A percentile compares a stretch with the other conserved stretches of the same genome.
Evolutionary conservation across 2,113 vertebrate genomes (phyloP).

Genomic region (Oncorhynchus nerka): DNA sequence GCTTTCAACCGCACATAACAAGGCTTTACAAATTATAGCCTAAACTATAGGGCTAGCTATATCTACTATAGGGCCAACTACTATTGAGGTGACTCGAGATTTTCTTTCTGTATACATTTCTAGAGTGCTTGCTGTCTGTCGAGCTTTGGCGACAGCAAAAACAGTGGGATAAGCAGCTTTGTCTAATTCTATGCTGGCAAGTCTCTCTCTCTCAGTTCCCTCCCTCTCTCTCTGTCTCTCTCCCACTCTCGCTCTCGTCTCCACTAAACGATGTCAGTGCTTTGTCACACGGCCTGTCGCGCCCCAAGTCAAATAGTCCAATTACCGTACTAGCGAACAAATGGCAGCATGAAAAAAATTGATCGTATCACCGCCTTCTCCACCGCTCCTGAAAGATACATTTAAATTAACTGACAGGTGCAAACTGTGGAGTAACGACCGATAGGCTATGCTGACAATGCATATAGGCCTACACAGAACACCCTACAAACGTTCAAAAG

Average conservation of each 20-base stretch:
- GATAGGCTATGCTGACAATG: not conserved
- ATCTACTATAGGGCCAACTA: slow-evolving; percentile 68
- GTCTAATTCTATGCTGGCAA: slow-evolving; percentile 62
- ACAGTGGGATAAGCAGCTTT: slow-evolving; percentile 71
- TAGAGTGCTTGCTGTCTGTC: not conserved
- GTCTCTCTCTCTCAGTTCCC: slow-evolving; percentile 24
- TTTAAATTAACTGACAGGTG: not conserved
- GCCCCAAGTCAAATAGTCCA: not conserved
- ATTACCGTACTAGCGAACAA: not conserved
- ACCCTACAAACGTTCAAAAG: too few species aligned
- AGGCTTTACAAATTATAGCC: not conserved
- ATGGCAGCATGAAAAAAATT: not conserved
- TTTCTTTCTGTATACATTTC: not conserved
- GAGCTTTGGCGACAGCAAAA: slow-evolving; percentile 30
- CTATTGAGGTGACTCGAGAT: not conserved
- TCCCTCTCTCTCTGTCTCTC: slow-evolving; percentile 33
- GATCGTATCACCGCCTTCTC: not conserved
- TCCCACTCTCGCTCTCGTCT: not conserved
- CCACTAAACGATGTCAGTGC: not conserved
- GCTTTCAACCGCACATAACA: slow-evolving; percentile 25
- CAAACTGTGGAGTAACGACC: not conserved
- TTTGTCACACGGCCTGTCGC: not conserved
- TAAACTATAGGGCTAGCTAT: too few species aligned
- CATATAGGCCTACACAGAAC: not conserved
- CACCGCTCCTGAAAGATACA: not conserved